Conservation (phyloP, 2,797 vertebrate genomes). For the Tympanoctomys barrerae region DNA sequence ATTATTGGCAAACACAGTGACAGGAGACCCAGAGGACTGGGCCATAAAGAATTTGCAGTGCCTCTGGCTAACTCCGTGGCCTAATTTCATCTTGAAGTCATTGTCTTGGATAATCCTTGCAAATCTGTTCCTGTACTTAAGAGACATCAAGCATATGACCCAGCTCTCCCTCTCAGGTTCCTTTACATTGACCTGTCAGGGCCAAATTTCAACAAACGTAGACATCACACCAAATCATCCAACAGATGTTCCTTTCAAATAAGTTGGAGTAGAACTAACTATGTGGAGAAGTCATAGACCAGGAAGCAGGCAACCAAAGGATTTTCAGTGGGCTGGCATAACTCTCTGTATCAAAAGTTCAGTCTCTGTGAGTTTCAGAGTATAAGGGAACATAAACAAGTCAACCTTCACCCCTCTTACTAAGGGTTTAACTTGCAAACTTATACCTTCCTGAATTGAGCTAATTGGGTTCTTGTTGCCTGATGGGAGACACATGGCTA, state of each 20-base stretch:
- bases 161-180: background rate
- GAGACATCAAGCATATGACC: background rate
- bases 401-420: background rate
- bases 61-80: slow-evolving; percentile 19
- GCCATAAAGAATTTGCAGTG: slow-evolving; percentile 18
- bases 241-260: slow-evolving; percentile 68
- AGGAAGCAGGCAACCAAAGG: background rate
- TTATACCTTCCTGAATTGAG: background rate
- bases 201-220: slow-evolving; percentile 55
- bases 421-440: background rate
- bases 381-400: background rate
- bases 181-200: slow-evolving; percentile 29
- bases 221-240: slow-evolving; percentile 60
- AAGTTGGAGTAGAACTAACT: slow-evolving; percentile 55
- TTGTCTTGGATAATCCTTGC: slow-evolving; percentile 58
- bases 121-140: slow-evolving; percentile 71
- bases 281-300: slow-evolving; percentile 61
- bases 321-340: slow-evolving; percentile 6
- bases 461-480: background rate
- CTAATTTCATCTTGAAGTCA: slow-evolving; percentile 54
- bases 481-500: background rate
- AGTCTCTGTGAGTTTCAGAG: background rate
- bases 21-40: slow-evolving; percentile 37
- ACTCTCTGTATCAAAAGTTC: slow-evolving; percentile 45
- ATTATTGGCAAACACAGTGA: slow-evolving; percentile 53